Conservation (phyloP, 2,113 vertebrate genomes). For the Phaethornis superciliosus region DNA sequence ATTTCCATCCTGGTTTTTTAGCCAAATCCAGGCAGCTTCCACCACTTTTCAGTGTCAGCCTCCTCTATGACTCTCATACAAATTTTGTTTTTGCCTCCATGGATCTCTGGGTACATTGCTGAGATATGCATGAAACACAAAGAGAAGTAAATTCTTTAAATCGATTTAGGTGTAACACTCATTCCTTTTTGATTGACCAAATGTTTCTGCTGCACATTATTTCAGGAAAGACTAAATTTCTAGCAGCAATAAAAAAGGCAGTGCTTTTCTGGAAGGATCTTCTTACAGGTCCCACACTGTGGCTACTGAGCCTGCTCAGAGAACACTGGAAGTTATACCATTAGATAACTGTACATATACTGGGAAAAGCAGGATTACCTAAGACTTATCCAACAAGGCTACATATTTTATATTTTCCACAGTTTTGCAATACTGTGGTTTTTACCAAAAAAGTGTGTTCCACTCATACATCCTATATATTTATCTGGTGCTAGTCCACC, state of each 20-base stretch:
- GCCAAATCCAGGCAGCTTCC: not conserved
- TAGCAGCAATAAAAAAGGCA: not conserved
- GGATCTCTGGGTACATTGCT: not conserved
- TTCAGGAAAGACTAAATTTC: slow-evolving; percentile 1
- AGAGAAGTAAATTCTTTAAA: slow-evolving; percentile 1
- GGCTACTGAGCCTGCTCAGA: not conserved
- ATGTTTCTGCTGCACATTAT: not conserved
- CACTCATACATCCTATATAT: not conserved
- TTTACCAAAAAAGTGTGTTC: not conserved
- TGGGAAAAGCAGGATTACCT: not conserved
- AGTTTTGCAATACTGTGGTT: not conserved
- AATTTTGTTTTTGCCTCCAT: not conserved
- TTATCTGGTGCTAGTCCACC: not conserved
- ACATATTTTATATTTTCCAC: not conserved
- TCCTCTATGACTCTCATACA: not conserved
- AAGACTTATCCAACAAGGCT: not conserved
- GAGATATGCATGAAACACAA: not conserved
- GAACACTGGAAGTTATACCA: not conserved
- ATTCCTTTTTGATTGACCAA: slow-evolving; percentile 1
- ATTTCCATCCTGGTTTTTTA: not conserved
- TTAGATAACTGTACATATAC: not conserved
- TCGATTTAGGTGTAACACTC: not conserved
- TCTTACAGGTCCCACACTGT: not conserved
- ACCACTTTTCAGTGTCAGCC: not conserved
- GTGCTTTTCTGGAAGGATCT: not conserved